Evolutionary conservation across 1,140 invertebrate species (phyloP), one percentile per base, ranked within the genome.

Genomic region (Luehdorfia chinensis): DNA sequence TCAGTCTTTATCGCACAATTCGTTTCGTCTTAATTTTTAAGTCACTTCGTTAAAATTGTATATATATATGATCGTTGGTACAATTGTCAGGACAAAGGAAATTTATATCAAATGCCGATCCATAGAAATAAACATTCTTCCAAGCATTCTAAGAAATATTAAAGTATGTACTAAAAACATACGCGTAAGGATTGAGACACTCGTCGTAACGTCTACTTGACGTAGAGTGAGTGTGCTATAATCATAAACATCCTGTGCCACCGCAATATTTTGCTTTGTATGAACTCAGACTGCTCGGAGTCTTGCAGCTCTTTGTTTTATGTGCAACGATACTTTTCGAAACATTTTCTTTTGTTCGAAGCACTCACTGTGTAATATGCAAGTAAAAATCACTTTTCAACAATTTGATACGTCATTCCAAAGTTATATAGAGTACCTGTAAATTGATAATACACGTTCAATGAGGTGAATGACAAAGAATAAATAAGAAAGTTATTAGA

Each of bases 341-440:
- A 75, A 78, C 69, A 72, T 67, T 78, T 71, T 66, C 77, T 75
- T 79, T 85, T 85, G 81, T 85, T 81, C 46, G 49, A 74, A 75
- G 59, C 63, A 75, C 73, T 84, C 66, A 63, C 68, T 59, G 63
- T 62, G 66, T 69, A 65, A 43, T 30, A 27, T 28, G 23, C 28
- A 28, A 28, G 25, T 5, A 18, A 43, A 43, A 30, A 43, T 43
- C 27, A 43, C 27, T 43, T 31, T 43, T 30, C 39, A 30, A 18
- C 39, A 30, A 43, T 43, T 30, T 16, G 16, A 8, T 30, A 43
- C 19, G 13, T 2, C 19, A 21, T 21, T 21, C 6, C 2, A 21
- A 21, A 6, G 6, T 21, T 21, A 3, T n/a, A n/a, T 21, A 21
- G 19, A 21, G 19, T 21, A n/a, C n/a, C n/a, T n/a, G n/a, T n/a